Percentiles rank a stretch among this genome's conserved stretches.
phyloP scores from a whole-genome alignment of 2,888 invertebrate species.

The Drosophila parthenogenetica region DNA sequence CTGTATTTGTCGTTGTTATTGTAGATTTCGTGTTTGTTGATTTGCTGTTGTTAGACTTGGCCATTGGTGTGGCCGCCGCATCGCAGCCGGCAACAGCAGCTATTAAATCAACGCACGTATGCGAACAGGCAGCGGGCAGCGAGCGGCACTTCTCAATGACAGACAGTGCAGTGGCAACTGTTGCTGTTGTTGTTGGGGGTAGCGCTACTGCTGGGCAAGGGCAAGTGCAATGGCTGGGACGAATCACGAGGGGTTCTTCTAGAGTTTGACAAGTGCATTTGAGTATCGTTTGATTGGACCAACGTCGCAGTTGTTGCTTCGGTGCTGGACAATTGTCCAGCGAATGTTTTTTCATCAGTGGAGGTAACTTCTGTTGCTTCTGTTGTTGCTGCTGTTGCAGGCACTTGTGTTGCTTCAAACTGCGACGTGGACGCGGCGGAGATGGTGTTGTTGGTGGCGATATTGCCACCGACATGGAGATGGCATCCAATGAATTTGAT shows the following conservation, averaged over 20 bases:
- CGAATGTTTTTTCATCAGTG: slow-evolving; percentile 79
- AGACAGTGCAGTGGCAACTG: slow-evolving; percentile 34
- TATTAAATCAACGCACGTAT: slow-evolving; percentile 65
- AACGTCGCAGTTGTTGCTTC: slow-evolving; percentile 68
- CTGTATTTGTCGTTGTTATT: slow-evolving; percentile 25
- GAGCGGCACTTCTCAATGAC: slow-evolving; percentile 71
- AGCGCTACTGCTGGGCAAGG: slow-evolving; percentile 15
- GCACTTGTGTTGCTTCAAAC: slow-evolving; percentile 78
- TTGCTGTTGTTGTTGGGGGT: slow-evolving; percentile 4
- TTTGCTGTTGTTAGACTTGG: slow-evolving; percentile 52
- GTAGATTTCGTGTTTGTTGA: slow-evolving; percentile 41
- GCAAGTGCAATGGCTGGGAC: slow-evolving; percentile 49
- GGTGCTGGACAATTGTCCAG: slow-evolving; percentile 68
- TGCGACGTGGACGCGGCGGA: slow-evolving; percentile 76
- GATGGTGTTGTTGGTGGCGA: slow-evolving; percentile 83
- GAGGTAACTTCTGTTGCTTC: slow-evolving; percentile 52
- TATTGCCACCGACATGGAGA: slow-evolving; percentile 79
- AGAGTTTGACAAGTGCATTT: slow-evolving; percentile 69
- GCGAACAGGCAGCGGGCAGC: slow-evolving; percentile 55
- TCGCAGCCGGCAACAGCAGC: slow-evolving; percentile 36
- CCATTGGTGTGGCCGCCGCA: slow-evolving; percentile 54
- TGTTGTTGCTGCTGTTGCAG: slow-evolving; percentile 55
- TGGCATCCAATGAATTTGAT: slow-evolving; percentile 84
- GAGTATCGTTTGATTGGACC: slow-evolving; percentile 79
- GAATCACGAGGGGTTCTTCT: slow-evolving; percentile 34